These are phyloP conservation scores for Gorsachius goisagi DNA, from an alignment of 2,113 vertebrate species.

Conservation along the genomic window DNA sequence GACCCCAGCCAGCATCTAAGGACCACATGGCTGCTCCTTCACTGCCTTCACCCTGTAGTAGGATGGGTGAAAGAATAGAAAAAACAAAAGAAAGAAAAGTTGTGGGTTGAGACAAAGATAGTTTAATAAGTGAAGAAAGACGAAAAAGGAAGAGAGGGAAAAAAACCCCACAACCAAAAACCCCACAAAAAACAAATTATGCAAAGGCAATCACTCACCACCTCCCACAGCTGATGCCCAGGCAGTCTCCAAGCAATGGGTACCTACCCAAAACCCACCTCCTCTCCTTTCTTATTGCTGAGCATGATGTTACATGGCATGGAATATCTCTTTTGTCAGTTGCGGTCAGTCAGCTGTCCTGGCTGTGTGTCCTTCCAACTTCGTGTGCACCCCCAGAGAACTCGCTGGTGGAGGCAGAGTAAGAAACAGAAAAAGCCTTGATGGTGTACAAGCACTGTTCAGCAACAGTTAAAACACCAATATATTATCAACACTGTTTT, in stretches of 20 bases:
- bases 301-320: not conserved
- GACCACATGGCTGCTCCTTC: not conserved
- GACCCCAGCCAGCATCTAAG: not conserved
- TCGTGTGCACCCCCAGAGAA: not conserved
- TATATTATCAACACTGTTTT: not conserved
- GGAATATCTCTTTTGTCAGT: not conserved
- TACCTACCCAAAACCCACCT: not conserved
- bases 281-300: not conserved
- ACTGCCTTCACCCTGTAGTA: not conserved
- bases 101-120: not conserved
- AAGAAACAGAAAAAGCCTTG: not conserved
- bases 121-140: not conserved
- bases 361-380: not conserved
- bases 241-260: not conserved
- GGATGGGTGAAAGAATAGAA: not conserved
- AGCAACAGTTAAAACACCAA: not conserved
- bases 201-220: not conserved
- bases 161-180: not conserved
- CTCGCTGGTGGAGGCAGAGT: not conserved
- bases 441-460: not conserved
- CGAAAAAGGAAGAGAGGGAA: not conserved
- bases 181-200: fast-evolving
- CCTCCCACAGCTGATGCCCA: not conserved
- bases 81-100: not conserved
- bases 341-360: not conserved